phyloP scores from a whole-genome alignment of 2,113 vertebrate genomes.

The human (Homo sapiens) region DNA sequence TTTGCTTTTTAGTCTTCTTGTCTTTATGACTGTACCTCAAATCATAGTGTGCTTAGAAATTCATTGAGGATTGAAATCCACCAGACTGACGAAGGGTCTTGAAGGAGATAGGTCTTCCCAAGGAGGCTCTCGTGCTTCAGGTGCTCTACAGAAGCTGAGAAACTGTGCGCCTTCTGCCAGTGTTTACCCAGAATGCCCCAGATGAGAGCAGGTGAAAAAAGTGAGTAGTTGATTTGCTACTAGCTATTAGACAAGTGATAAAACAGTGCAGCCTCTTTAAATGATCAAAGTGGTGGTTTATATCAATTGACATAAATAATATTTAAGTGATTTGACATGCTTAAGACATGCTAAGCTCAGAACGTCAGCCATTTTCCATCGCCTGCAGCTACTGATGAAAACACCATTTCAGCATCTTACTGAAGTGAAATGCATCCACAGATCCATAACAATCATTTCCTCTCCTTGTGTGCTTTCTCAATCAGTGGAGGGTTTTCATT shows the following conservation, averaged over 20 bases:
- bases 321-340: not conserved
- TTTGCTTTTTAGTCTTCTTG: not conserved
- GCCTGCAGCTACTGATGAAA: not conserved
- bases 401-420: not conserved
- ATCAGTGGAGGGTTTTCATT: constrained; percentile 85
- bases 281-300: not conserved
- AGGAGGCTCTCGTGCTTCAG: rapidly evolving
- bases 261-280: not conserved
- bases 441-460: constrained; percentile 74
- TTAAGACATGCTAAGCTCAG: not conserved
- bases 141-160: rapidly evolving
- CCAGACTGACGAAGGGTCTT: not conserved
- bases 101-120: not conserved
- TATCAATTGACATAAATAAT: not conserved
- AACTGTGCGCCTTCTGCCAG: rapidly evolving
- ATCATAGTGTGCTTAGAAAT: not conserved
- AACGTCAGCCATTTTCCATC: not conserved
- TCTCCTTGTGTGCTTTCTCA: constrained; percentile 81
- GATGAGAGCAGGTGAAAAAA: not conserved
- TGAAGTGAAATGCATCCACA: not conserved
- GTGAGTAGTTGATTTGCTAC: too few species aligned
- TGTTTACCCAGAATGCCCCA: not conserved
- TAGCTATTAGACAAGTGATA: not conserved
- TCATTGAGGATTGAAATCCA: not conserved
- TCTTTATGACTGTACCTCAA: not conserved